Conservation (phyloP, 2,797 vertebrate genomes). For the Zalophus californianus region DNA sequence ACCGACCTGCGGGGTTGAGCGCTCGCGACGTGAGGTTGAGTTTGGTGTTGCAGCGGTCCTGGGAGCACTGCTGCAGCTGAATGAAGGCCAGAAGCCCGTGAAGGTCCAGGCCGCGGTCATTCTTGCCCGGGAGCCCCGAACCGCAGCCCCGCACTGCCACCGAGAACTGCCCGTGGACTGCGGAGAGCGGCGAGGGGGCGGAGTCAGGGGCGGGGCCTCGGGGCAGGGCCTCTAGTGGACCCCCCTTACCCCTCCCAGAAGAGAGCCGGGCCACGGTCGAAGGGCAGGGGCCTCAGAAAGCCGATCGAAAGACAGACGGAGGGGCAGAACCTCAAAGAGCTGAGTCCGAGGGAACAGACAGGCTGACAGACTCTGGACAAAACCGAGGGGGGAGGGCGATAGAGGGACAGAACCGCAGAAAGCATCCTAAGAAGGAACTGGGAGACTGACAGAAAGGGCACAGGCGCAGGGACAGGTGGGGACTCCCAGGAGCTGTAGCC, state of each 20-base stretch:
- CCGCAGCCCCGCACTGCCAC: slow-evolving; percentile 83
- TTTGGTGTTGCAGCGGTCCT: slow-evolving; percentile 82
- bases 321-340: neutral
- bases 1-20: slow-evolving; percentile 74
- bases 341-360: neutral
- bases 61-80: slow-evolving; percentile 82
- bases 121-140: slow-evolving; percentile 78
- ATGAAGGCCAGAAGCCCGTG: slow-evolving; percentile 82
- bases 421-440: neutral
- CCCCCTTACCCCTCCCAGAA: fast-evolving
- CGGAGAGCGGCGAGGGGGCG: neutral
- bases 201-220: neutral
- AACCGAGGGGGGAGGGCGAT: neutral
- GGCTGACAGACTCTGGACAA: neutral
- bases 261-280: fast-evolving
- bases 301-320: no score
- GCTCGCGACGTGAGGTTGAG: slow-evolving; percentile 75
- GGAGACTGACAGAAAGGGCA: neutral
- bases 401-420: neutral
- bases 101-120: slow-evolving; percentile 83
- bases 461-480: neutral
- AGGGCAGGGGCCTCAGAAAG: fast-evolving
- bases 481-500: neutral
- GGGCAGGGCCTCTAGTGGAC: neutral
- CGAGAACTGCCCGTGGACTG: slow-evolving; percentile 83